These are phyloP conservation scores for Oikopleura dioica DNA, from an alignment of 23 tunicate genomes.

Conservation along the genomic window DNA sequence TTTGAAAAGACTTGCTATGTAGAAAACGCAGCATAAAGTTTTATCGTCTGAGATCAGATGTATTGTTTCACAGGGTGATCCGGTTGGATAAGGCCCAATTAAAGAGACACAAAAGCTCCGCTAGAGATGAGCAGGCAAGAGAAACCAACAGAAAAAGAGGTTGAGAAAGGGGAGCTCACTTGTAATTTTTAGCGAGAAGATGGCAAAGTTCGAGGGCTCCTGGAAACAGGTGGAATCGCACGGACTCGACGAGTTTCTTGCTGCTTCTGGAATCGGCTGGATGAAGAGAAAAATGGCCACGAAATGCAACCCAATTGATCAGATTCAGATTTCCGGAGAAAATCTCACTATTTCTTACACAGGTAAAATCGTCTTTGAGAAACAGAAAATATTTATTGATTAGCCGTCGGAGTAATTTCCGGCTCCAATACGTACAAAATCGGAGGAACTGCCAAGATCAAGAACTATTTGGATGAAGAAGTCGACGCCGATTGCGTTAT, in stretches of 20 bases:
- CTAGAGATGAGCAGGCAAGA: too few relatives aligned
- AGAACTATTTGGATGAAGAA: background rate
- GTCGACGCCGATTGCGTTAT: background rate
- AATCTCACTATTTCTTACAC: background rate
- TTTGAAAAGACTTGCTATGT: too few relatives aligned
- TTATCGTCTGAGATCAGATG: too few relatives aligned
- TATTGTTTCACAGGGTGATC: too few relatives aligned
- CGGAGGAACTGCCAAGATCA: background rate
- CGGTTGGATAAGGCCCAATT: too few relatives aligned
- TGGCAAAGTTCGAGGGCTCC: background rate
- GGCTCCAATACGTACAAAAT: background rate
- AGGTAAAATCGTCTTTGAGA: too few relatives aligned
- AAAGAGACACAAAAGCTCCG: too few relatives aligned
- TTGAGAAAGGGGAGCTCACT: too few relatives aligned
- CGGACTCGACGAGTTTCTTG: constrained; percentile 2
- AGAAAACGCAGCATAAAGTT: too few relatives aligned
- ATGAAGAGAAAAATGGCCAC: background rate
- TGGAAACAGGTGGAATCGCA: background rate
- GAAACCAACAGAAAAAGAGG: too few relatives aligned
- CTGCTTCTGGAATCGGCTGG: constrained; percentile 7
- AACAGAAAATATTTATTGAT: too few relatives aligned
- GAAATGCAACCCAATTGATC: background rate
- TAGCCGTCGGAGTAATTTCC: background rate
- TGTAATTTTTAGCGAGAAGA: background rate
- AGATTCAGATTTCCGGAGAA: background rate